A percentile compares a stretch with the other conserved stretches of the same genome.
phyloP scores from a whole-genome alignment of 2,113 vertebrate genomes.

The Phrynosoma blainvillii region DNA sequence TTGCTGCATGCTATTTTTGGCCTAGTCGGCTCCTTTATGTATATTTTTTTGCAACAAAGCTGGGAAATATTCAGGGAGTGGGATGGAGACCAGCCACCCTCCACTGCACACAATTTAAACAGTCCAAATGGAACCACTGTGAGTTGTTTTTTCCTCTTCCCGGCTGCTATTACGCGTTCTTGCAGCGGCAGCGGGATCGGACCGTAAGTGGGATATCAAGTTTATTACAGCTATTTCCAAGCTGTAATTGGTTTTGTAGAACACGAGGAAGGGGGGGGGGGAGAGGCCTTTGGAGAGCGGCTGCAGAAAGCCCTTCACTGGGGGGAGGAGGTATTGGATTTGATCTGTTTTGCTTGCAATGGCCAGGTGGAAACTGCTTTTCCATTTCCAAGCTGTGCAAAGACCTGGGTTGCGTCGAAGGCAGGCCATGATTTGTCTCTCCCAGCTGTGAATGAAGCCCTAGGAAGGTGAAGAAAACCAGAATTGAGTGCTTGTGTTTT shows the following conservation, averaged over 20 bases:
- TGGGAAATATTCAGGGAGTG: background rate
- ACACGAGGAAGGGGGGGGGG: slow-evolving; percentile 44
- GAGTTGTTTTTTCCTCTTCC: slow-evolving; percentile 19
- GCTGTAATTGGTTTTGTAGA: slow-evolving; percentile 72
- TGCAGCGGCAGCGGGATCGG: slow-evolving; percentile 53
- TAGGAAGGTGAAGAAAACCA: background rate
- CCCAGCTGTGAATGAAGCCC: background rate
- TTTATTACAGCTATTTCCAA: slow-evolving; percentile 75
- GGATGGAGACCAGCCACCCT: background rate
- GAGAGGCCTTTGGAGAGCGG: too few relatives aligned
- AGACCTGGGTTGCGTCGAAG: too few relatives aligned
- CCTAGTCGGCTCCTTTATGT: background rate
- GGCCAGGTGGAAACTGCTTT: slow-evolving; percentile 14
- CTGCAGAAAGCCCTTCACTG: too few relatives aligned
- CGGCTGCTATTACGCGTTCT: slow-evolving; percentile 52
- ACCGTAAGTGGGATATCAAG: slow-evolving; percentile 70
- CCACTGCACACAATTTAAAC: slow-evolving; percentile 65
- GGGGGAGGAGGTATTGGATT: background rate
- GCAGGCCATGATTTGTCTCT: background rate
- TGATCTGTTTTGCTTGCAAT: slow-evolving; percentile 36
- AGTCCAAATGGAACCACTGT: slow-evolving; percentile 39
- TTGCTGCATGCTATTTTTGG: too few relatives aligned
- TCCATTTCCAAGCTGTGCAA: background rate
- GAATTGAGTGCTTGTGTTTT: too few relatives aligned
- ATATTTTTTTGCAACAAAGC: background rate